Evolutionary conservation across 2,113 vertebrate genomes (phyloP), one percentile per base, ranked within the genome.

Genomic region (Carettochelys insculpta): DNA sequence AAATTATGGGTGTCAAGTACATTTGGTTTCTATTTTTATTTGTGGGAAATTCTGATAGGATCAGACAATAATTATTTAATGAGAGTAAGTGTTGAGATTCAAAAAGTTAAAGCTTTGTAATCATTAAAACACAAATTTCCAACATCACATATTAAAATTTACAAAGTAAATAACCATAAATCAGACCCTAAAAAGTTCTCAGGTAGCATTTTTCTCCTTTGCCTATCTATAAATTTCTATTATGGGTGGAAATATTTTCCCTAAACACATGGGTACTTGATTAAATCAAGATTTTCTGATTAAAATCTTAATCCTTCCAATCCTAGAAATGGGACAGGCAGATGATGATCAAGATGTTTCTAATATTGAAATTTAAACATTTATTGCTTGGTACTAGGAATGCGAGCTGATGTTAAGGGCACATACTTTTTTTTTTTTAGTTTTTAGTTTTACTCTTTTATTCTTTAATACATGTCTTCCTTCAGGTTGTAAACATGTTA

Each of bases 351-450:
- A 29, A 17, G n/a, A n/a, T 65, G 31, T n/a, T 65, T 34, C 56
- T n/a, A 19, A n/a, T 65, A n/a, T n/a, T 34, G 34, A 65, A n/a
- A 65, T 65, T 19, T 65, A 19, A 65, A 65, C n/a, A 65, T 65
- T 10, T 65, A n/a, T 65, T 65, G 34, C 58, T n/a, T 65, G 6
- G 20, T 9, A 11, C 0, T 0, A 0, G 0, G 8, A 38, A 48
- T 8, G n/a, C 25, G 1, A 0, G 25, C 29, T 48, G 25, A 0
- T 14, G 13, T 76, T 76, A 13, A 1, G 54, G 31, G 43, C 9
- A 24, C 16, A 41, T 17, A 20, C 1, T 1, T 17, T 34, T 8
- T 47, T 41, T 5, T 13, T 17, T 13, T 5, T 53, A 50, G 16
- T 2, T 51, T 25, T 73, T 1, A 38, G 31, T n/a, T n/a, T 12